Evolutionary conservation across 2,797 vertebrate genomes (phyloP).

Genomic region (Thalassophryne amazonica): DNA sequence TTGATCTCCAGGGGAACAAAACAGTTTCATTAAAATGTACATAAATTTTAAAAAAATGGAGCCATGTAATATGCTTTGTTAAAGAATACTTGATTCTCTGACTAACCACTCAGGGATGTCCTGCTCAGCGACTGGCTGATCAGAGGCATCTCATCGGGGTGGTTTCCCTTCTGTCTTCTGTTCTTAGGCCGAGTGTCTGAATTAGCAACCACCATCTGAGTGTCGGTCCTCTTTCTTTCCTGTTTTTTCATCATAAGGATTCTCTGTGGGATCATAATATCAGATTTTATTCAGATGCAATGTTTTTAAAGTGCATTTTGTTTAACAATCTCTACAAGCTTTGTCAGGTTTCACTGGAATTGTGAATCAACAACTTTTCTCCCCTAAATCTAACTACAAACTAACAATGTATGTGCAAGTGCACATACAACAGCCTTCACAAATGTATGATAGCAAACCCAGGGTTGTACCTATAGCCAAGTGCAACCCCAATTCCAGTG

Average conservation of each 20-base stretch:
- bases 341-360: no score
- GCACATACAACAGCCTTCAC: no score
- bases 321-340: no score
- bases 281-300: neutral
- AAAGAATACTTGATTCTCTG: neutral
- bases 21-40: neutral
- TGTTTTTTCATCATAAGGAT: slow-evolving; percentile 86
- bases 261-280: slow-evolving; percentile 59
- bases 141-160: slow-evolving; percentile 71
- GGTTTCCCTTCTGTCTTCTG: slow-evolving; percentile 60
- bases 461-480: no score
- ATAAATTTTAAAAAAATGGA: neutral
- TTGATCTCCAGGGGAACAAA: slow-evolving; percentile 51
- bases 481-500: no score
- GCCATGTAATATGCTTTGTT: neutral
- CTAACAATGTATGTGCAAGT: no score
- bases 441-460: no score
- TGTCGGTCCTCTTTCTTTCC: slow-evolving; percentile 81
- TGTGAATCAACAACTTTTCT: no score
- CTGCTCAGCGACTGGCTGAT: slow-evolving; percentile 76
- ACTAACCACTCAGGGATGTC: slow-evolving; percentile 74
- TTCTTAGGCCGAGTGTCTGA: slow-evolving; percentile 72
- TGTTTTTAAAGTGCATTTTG: no score
- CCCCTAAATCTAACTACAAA: no score
- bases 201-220: slow-evolving; percentile 87